Conservation (phyloP, 2,797 vertebrate genomes). For the Microchirus variegatus region DNA sequence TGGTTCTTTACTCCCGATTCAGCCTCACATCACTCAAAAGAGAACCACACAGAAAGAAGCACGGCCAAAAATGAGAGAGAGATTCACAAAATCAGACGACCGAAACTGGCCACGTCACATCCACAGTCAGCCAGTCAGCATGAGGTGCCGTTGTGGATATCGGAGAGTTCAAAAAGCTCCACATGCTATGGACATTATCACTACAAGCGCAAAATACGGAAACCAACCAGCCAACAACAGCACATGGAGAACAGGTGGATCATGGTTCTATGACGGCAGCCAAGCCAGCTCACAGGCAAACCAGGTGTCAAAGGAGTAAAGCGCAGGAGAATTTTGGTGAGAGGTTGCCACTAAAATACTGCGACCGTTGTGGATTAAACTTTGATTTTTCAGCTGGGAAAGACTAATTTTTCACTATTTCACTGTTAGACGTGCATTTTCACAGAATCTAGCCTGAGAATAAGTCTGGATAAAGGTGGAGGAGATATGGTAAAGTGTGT, state of each 20-base stretch:
- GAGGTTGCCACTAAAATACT: slow-evolving; percentile 56
- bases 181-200: slow-evolving; percentile 59
- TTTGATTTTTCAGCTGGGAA: neutral
- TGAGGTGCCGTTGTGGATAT: slow-evolving; percentile 49
- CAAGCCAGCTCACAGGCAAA: slow-evolving; percentile 23
- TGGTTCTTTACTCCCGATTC: slow-evolving; percentile 12
- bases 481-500: neutral
- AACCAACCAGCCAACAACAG: slow-evolving; percentile 40
- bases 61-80: neutral
- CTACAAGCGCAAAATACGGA: slow-evolving; percentile 48
- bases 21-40: slow-evolving; percentile 22
- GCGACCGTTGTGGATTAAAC: neutral
- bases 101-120: slow-evolving; percentile 22
- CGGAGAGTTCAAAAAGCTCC: slow-evolving; percentile 34
- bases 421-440: neutral
- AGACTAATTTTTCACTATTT: neutral
- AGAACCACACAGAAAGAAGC: slow-evolving; percentile 5
- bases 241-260: slow-evolving; percentile 39
- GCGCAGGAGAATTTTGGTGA: slow-evolving; percentile 17
- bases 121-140: slow-evolving; percentile 37
- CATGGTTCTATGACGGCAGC: slow-evolving; percentile 43
- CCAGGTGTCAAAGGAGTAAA: slow-evolving; percentile 28
- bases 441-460: neutral
- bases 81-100: slow-evolving; percentile 13
- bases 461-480: neutral